Percentiles rank a stretch among this genome's conserved stretches.
phyloP scores from a whole-genome alignment of 2,113 vertebrate genomes.

The Prunella fulvescens region DNA sequence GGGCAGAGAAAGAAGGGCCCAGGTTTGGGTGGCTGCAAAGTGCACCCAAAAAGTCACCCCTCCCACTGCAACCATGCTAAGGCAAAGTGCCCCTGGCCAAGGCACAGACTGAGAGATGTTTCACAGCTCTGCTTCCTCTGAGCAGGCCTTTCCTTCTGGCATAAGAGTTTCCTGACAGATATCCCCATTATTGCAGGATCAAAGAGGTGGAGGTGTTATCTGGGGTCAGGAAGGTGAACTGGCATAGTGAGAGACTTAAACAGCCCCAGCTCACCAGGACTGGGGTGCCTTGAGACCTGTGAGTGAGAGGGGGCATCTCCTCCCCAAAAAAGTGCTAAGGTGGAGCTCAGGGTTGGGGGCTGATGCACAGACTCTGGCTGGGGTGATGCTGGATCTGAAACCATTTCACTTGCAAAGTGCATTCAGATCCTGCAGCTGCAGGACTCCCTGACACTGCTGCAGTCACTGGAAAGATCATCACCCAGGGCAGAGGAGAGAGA shows the following conservation, averaged over 20 bases:
- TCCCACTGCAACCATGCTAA: not conserved
- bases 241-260: not conserved
- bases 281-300: not conserved
- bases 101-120: not conserved
- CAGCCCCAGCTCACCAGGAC: not conserved
- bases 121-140: not conserved
- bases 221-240: not conserved
- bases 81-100: not conserved
- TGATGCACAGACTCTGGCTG: not conserved
- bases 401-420: not conserved
- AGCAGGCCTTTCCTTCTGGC: not conserved
- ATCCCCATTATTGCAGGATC: too few species aligned
- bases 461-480: not conserved
- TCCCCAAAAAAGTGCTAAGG: not conserved
- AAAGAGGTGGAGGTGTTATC: not conserved
- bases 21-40: not conserved
- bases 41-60: not conserved
- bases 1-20: not conserved
- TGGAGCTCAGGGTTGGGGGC: rapidly evolving
- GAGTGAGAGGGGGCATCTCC: not conserved
- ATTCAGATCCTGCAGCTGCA: not conserved
- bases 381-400: not conserved
- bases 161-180: not conserved
- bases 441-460: not conserved
- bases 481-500: rapidly evolving